These are phyloP conservation scores for Ianthella basta DNA, from an alignment of 37 sponge, comb jelly and placozoan species.

Conservation along the genomic window DNA sequence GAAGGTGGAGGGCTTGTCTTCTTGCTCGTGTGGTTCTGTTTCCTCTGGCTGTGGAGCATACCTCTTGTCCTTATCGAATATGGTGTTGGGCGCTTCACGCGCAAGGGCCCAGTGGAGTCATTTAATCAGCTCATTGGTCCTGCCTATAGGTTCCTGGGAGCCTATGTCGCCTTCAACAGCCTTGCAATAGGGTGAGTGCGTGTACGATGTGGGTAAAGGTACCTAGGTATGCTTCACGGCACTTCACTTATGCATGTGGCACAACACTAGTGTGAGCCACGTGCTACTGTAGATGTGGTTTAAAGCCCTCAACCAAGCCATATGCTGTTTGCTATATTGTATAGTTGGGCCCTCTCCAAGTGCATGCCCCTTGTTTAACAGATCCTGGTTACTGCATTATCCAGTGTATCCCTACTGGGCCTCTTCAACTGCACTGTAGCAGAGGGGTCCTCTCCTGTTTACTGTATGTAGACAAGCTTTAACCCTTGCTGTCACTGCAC, in stretches of 20 bases:
- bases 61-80: constrained; percentile 84
- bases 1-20: constrained; percentile 81
- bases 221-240: background rate
- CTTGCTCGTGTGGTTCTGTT: constrained; percentile 74
- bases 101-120: constrained; percentile 64
- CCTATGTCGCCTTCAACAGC: constrained; percentile 50
- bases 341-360: no score
- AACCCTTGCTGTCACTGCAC: no score
- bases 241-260: background rate
- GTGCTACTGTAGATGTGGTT: no score
- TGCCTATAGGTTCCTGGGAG: constrained; percentile 77
- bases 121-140: constrained; percentile 68
- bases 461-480: no score
- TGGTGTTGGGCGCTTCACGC: constrained; percentile 78
- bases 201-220: background rate
- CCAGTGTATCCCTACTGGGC: no score
- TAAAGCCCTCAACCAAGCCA: no score
- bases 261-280: no score
- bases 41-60: constrained; percentile 86
- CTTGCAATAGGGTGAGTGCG: constrained; percentile 64
- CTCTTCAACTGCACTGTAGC: no score
- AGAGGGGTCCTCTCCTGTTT: no score
- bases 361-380: no score
- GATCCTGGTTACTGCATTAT: no score
- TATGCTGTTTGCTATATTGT: no score